phyloP scores from a whole-genome alignment of 2,113 vertebrate genomes.

The Solea solea region DNA sequence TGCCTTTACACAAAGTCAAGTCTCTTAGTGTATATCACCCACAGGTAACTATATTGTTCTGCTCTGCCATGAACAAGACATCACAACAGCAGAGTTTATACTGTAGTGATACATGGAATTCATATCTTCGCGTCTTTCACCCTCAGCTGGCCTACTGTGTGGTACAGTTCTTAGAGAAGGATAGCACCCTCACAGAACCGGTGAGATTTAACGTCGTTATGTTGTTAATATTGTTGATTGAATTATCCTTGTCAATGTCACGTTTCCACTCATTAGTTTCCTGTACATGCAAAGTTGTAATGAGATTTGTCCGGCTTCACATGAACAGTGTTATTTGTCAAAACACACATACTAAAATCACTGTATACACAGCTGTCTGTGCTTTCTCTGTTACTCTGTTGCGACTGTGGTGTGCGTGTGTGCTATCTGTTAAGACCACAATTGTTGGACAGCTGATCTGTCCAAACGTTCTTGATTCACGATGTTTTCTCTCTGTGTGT shows the following conservation, averaged over 20 bases:
- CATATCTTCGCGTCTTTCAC: not conserved
- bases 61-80: not conserved
- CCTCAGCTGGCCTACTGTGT: conserved; percentile 79
- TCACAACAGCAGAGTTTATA: not conserved
- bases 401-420: not conserved
- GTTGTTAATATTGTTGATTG: not conserved
- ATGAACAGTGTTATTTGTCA: not conserved
- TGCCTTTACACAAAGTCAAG: conserved; percentile 99
- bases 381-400: not conserved
- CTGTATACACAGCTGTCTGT: not conserved
- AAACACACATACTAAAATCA: not conserved
- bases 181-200: conserved; percentile 82
- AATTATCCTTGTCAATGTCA: not conserved
- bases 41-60: conserved; percentile 83
- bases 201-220: conserved; percentile 53
- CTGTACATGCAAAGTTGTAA: not conserved
- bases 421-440: not conserved
- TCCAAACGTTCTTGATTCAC: not conserved
- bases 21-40: conserved; percentile 99
- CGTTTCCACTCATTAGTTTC: not conserved
- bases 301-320: not conserved
- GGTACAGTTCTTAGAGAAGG: conserved; percentile 82
- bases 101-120: not conserved
- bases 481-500: not conserved
- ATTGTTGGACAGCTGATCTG: not conserved